Evolutionary conservation across 2,113 vertebrate genomes (phyloP), one percentile per base, ranked within the genome.

Genomic region (Dunckerocampus dactyliophorus): DNA sequence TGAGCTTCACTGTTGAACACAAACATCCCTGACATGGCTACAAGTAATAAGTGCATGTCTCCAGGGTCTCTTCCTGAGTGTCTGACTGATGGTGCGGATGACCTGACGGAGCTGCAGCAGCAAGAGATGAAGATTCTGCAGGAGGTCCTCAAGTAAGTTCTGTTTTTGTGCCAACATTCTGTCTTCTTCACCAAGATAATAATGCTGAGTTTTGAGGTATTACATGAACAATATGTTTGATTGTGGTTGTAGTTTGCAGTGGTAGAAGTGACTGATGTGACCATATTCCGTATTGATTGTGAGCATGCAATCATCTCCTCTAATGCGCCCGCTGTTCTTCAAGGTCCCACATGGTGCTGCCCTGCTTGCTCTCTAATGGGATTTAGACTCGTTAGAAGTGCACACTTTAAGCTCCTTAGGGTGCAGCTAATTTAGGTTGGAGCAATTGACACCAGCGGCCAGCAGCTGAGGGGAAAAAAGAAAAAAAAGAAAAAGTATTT

Each of bases 111-210:
- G 80, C 83, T 96, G 74, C 94, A 99, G 87, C 88, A 97, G 74
- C 91, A 96, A 83, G 97, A 99, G 85, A 92, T 98, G 92, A 94
- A 92, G 88, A 95, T 98, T 75, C 88, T 99, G 37, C 92, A 92
- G 66, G 94, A 98, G 61, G 97, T 98, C 87, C 90, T 99, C 63
- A 94, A 89, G 97, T 99, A 89, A 82, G 81, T 76, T 8, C 15
- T n/a, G 19, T 53, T 39, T 59, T 10, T 52, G 11, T 34, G 31
- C n/a, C 31, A 34, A 34, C 31, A 34, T 34, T 34, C 31, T 34
- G 31, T 34, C 31, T 34, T 34, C 31, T 7, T 43, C 3, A 43
- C 12, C 39, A 43, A 43, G 39, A 14, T 43, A 43, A 13, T 14
- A 43, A 43, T 14, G 39, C 3, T 43, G 0, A 5, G 31, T 7